A percentile compares a stretch with the other conserved stretches of the same genome.
These are phyloP conservation scores for Nymphalis polychloros DNA, from an alignment of 2,888 invertebrate species.

Conservation along the genomic window DNA sequence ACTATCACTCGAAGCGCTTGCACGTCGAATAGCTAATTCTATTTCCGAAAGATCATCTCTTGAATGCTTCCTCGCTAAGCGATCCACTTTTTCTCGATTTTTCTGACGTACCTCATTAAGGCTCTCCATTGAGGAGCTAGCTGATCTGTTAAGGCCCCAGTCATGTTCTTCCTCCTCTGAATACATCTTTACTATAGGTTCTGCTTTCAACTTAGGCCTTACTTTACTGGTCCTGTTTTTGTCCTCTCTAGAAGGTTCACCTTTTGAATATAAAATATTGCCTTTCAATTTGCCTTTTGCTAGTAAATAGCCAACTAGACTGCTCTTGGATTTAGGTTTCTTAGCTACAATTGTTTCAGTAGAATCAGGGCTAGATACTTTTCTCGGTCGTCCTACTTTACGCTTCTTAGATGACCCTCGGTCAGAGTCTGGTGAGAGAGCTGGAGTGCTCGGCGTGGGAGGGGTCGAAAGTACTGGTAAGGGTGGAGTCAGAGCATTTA, in stretches of 20 bases:
- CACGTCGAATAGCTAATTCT: conserved; percentile 68
- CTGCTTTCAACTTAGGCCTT: conserved; percentile 87
- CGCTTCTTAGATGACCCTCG: conserved; percentile 86
- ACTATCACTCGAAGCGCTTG: conserved; percentile 74
- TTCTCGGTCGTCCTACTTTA: conserved; percentile 91
- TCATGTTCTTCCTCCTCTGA: conserved; percentile 81
- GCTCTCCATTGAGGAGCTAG: conserved; percentile 80
- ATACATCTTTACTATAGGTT: conserved; percentile 84
- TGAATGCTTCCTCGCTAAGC: conserved; percentile 72
- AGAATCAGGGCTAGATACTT: conserved; percentile 84
- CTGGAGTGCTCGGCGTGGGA: conserved; percentile 71
- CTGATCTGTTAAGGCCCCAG: conserved; percentile 72
- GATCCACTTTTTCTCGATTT: conserved; percentile 75
- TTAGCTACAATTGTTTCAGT: conserved; percentile 92
- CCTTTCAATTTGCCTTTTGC: conserved; percentile 84
- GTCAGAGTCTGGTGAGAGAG: conserved; percentile 74
- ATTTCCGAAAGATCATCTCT: conserved; percentile 72
- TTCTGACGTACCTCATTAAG: conserved; percentile 76
- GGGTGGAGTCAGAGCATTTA: conserved; percentile 86
- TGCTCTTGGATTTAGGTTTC: conserved; percentile 87
- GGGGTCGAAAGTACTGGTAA: conserved; percentile 68
- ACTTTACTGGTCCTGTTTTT: conserved; percentile 81
- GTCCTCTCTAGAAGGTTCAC: conserved; percentile 78
- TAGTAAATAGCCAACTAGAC: conserved; percentile 84
- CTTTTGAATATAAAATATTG: conserved; percentile 76